Base-by-base conservation (phyloP, 2,113 vertebrate species). In the Nannobrachium achirus region DNA sequence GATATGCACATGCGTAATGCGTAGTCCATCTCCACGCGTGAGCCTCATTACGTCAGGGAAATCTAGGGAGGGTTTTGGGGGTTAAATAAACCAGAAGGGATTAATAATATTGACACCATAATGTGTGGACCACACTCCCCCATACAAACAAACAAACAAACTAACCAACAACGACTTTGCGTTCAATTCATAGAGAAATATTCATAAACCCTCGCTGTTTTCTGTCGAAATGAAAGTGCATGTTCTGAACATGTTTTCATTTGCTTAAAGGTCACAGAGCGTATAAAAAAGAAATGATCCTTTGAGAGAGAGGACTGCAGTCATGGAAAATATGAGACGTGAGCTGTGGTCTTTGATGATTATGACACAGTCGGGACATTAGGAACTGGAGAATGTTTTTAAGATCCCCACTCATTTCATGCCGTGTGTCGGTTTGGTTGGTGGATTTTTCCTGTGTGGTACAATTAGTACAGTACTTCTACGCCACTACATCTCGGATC, bases 281-380 rank as follows among this genome's bases (percentile, higher is more conserved):
- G 56, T 49, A 60, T 60, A 50, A 71, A 57, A 81, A 63, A 45
- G 49, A 42, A 62, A 52, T 41, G 56, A 80, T 83, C 77, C 73
- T 76, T 41, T 56, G 79, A 87, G 82, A 85, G 69, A n/a, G 25
- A 80, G 7, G 56, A 45, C 41, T 75, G 64, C 49, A 57, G 74
- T 89, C 87, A 87, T 88, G 88, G 86, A 89, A 88, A 87, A 86
- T 78, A 38, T 46, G 33, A 59, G 60, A 74, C 71, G 52, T 73
- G 58, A 58, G 59, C 55, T 41, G 1, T 14, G 60, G 42, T 67
- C 75, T 87, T 86, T 86, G 72, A 85, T 89, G 70, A 70, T 76
- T 48, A 75, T 72, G 78, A 73, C 57, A 72, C 62, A 77, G 75
- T 84, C 56, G 63, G 69, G 66, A 60, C 56, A 66, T 74, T 50